Conservation (phyloP, 2,113 vertebrate genomes). For the Callocephalon fimbriatum region DNA sequence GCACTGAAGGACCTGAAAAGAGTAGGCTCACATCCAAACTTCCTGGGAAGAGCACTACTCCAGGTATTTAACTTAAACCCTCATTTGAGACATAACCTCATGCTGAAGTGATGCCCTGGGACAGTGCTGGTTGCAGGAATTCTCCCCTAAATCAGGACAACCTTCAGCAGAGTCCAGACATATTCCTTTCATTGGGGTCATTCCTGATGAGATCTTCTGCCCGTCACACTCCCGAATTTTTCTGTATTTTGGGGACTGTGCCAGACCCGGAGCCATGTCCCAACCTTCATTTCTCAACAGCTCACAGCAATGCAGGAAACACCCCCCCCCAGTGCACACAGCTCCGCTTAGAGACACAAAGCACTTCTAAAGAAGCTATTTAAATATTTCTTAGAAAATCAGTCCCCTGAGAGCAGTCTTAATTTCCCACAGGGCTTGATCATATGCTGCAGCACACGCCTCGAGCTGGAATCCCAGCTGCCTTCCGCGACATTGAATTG, state of each 20-base stretch:
- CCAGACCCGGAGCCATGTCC: not conserved
- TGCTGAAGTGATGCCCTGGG: not conserved
- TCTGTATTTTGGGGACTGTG: not conserved
- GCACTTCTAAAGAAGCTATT: not conserved
- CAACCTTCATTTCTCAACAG: not conserved
- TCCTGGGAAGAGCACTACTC: not conserved
- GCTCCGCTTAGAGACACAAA: not conserved
- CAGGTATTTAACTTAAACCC: not conserved
- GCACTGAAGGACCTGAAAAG: not conserved
- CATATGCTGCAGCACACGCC: not conserved
- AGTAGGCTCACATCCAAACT: not conserved
- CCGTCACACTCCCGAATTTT: not conserved
- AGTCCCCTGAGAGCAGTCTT: accelerated
- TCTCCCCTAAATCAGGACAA: not conserved
- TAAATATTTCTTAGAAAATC: not conserved
- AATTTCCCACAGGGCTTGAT: accelerated
- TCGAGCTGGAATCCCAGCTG: not conserved
- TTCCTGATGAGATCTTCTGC: not conserved
- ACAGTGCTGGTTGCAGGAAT: not conserved
- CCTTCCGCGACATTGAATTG: not conserved
- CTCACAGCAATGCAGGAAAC: not conserved
- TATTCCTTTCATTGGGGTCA: not conserved
- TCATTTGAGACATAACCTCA: accelerated
- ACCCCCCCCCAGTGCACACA: not conserved
- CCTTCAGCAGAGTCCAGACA: not conserved